These are phyloP conservation scores for Rhea americana DNA, from an alignment of 2,113 vertebrate species.

Conservation along the genomic window DNA sequence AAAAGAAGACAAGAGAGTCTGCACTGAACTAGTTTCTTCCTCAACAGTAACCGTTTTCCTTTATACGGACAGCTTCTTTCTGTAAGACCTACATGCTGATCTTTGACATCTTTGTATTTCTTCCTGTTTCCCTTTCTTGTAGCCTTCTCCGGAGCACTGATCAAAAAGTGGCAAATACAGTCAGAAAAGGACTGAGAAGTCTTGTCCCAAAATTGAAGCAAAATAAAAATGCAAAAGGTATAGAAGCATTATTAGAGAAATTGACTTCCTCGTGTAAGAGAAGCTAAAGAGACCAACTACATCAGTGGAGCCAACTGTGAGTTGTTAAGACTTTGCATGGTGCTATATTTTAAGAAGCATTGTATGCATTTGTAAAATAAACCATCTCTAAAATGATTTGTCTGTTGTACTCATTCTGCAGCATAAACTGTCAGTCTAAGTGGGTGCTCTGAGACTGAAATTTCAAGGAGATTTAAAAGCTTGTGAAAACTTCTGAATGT, in stretches of 20 bases:
- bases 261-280: conserved; percentile 74
- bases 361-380: conserved; percentile 36
- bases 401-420: neutral
- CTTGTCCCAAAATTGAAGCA: conserved; percentile 79
- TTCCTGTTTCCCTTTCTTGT: neutral
- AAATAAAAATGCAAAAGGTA: conserved; percentile 80
- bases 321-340: neutral
- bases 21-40: neutral
- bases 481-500: neutral
- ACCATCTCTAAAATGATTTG: neutral
- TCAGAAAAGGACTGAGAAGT: conserved; percentile 82
- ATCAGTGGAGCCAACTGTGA: neutral
- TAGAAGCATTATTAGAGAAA: conserved; percentile 86
- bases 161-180: conserved; percentile 75
- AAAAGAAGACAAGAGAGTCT: neutral
- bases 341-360: neutral
- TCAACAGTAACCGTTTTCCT: neutral
- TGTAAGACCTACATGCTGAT: neutral
- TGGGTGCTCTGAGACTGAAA: neutral
- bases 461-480: neutral
- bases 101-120: neutral
- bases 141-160: conserved; percentile 90
- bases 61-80: neutral
- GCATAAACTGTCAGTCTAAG: neutral
- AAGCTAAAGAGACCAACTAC: neutral